phyloP scores from a whole-genome alignment of 1,140 invertebrate genomes.

The Himalopsyche phryganea region DNA sequence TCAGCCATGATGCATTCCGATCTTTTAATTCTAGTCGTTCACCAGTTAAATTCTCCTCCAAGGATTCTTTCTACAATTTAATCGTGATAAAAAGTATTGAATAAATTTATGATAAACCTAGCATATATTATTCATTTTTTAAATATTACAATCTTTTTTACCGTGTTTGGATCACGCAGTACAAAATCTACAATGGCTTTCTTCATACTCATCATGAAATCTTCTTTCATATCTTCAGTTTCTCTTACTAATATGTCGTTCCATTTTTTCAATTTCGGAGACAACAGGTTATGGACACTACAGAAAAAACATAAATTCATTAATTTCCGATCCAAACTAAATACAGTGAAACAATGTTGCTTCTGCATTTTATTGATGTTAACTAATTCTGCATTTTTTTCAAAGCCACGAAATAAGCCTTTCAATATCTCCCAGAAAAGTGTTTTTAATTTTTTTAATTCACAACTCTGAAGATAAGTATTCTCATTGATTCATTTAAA shows the following conservation, averaged over 20 bases:
- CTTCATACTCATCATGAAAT: slow-evolving; percentile 82
- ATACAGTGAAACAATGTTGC: too few relatives aligned
- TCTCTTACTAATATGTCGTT: slow-evolving; percentile 53
- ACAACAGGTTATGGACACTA: slow-evolving; percentile 48
- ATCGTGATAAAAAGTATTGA: slow-evolving; percentile 1
- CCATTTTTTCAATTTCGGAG: slow-evolving; percentile 56
- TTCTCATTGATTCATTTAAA: too few relatives aligned
- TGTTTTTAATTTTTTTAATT: too few relatives aligned
- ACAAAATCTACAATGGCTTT: slow-evolving; percentile 88
- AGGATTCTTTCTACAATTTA: slow-evolving; percentile 43
- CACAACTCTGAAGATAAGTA: too few relatives aligned
- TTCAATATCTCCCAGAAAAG: too few relatives aligned
- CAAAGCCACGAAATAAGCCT: too few relatives aligned
- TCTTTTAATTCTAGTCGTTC: slow-evolving; percentile 59
- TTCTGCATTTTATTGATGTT: too few relatives aligned
- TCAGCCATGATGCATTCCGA: slow-evolving; percentile 63
- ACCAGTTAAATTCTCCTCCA: slow-evolving; percentile 49
- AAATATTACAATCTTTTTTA: slow-evolving; percentile 30
- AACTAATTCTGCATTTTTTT: too few relatives aligned
- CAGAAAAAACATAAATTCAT: slow-evolving; percentile 21
- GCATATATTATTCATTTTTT: too few relatives aligned
- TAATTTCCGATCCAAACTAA: background rate
- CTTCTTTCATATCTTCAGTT: slow-evolving; percentile 66
- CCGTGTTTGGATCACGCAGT: slow-evolving; percentile 66
- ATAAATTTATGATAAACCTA: too few relatives aligned